Conservation (phyloP, 2,888 invertebrate genomes). For the Ferrisia virgata region DNA sequence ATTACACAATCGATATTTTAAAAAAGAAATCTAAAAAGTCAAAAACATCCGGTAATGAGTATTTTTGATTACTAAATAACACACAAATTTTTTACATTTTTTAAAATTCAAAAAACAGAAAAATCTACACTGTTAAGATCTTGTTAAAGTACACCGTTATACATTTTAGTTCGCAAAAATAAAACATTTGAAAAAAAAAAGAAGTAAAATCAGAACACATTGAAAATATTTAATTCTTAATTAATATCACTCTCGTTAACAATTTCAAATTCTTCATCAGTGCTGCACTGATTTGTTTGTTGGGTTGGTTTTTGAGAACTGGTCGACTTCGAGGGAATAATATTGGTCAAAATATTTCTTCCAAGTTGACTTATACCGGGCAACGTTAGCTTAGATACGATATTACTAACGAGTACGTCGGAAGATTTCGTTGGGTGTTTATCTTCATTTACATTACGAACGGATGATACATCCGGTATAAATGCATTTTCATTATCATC, state of each 20-base stretch:
- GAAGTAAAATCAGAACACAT: neutral
- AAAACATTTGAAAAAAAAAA: constrained; percentile 8
- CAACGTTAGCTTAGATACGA: neutral
- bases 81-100: neutral
- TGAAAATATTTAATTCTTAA: neutral
- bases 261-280: constrained; percentile 43
- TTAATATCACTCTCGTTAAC: constrained; percentile 35
- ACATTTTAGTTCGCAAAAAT: neutral
- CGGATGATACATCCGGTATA: neutral
- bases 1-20: neutral
- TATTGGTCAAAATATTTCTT: neutral
- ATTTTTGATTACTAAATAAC: constrained; percentile 12
- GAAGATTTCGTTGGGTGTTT: neutral
- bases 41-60: constrained; percentile 16
- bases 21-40: neutral
- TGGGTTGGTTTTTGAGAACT: neutral
- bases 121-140: neutral
- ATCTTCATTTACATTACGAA: neutral
- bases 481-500: constrained; percentile 33
- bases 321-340: neutral
- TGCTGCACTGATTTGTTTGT: neutral
- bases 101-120: neutral
- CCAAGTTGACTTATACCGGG: neutral
- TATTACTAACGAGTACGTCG: neutral
- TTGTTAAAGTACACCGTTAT: neutral